phyloP scores from a whole-genome alignment of 2,113 vertebrate genomes.

The Daphoenositta chrysoptera region DNA sequence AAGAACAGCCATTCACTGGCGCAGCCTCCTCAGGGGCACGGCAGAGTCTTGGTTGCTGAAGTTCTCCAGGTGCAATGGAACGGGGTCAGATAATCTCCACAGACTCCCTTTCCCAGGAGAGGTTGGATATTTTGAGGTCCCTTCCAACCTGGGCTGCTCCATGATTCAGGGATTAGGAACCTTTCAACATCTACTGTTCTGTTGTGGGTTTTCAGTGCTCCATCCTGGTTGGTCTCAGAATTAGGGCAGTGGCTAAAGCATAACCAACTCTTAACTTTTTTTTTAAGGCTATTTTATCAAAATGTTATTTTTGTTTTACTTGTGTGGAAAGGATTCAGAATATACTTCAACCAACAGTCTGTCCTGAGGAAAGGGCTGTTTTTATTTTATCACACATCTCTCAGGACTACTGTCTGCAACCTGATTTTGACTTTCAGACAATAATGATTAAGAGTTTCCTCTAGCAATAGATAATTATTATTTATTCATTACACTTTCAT shows the following conservation, averaged over 20 bases:
- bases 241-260: background rate
- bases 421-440: background rate
- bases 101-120: background rate
- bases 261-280: background rate
- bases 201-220: background rate
- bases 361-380: background rate
- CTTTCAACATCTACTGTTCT: background rate
- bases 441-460: background rate
- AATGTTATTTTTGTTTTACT: background rate
- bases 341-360: background rate
- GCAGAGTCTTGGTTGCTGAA: background rate
- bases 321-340: background rate
- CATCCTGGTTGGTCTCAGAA: background rate
- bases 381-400: background rate
- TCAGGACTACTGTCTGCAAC: background rate
- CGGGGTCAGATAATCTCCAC: background rate
- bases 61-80: background rate
- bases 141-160: background rate
- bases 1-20: background rate
- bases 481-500: background rate
- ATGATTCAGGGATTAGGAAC: background rate
- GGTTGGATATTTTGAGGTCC: background rate
- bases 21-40: fast-evolving
- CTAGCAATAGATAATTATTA: background rate
- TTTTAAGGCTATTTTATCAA: background rate